Evolutionary conservation across 2,888 invertebrate species (phyloP).

Genomic region (Acronicta aceris): DNA sequence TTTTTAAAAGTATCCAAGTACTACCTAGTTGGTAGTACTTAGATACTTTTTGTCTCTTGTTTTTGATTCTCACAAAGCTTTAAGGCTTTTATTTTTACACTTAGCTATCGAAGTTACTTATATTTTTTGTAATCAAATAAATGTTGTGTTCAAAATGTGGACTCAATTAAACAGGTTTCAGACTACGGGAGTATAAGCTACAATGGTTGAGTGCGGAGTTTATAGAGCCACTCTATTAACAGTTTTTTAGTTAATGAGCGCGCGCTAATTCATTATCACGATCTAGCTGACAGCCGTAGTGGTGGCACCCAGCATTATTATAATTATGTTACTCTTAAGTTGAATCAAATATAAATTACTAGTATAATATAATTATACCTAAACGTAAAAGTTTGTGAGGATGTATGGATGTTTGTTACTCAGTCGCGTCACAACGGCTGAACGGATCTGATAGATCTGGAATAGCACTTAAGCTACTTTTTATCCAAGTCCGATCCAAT

Average conservation of each 20-base stretch:
- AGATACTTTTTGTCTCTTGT: constrained; percentile 1
- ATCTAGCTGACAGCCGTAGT: constrained; percentile 15
- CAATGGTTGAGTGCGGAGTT: constrained; percentile 13
- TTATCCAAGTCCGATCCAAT: too few relatives aligned
- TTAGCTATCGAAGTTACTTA: constrained; percentile 6
- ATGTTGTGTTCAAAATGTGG: constrained; percentile 7
- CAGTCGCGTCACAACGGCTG: too few relatives aligned
- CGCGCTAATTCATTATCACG: constrained; percentile 38
- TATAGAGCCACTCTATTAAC: constrained; percentile 23
- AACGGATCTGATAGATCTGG: too few relatives aligned
- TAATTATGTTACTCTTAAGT: background rate
- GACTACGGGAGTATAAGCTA: constrained; percentile 4
- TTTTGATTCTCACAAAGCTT: constrained; percentile 17
- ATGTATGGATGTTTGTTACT: too few relatives aligned
- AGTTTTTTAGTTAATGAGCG: constrained; percentile 47
- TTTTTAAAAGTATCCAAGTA: too few relatives aligned
- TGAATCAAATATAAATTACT: background rate
- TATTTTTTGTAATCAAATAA: constrained; percentile 15
- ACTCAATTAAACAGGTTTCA: constrained; percentile 34
- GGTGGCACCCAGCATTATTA: constrained; percentile 21
- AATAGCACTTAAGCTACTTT: too few relatives aligned
- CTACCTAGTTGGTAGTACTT: too few relatives aligned
- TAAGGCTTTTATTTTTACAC: background rate
- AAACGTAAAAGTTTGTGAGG: too few relatives aligned
- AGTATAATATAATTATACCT: too few relatives aligned